Evolutionary conservation across 2,888 invertebrate genomes (phyloP).

Genomic region (Ichneumon xanthorius): DNA sequence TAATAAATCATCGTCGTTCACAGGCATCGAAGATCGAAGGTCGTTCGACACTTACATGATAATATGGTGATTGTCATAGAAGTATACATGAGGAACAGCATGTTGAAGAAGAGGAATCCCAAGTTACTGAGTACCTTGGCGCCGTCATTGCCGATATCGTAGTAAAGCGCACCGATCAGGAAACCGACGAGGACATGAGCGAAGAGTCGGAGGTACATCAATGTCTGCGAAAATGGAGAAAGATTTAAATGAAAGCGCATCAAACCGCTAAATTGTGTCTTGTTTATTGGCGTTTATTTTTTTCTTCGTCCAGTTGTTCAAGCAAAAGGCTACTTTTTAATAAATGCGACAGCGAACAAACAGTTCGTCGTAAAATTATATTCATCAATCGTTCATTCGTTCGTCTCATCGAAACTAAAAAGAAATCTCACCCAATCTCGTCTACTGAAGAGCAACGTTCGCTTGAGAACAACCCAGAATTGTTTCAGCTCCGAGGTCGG

Average conservation of each 20-base stretch:
- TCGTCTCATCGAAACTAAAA: not conserved
- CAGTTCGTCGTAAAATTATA: not conserved
- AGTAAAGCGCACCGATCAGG: slow-evolving; percentile 97
- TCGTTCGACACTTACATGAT: slow-evolving; percentile 91
- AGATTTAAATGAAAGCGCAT: slow-evolving; percentile 35
- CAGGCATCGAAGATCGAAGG: not conserved
- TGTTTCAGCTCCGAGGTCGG: slow-evolving; percentile 93
- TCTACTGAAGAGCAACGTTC: slow-evolving; percentile 93
- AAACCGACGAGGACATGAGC: slow-evolving; percentile 97
- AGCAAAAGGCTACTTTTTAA: too few relatives aligned
- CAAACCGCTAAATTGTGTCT: not conserved
- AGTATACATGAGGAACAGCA: slow-evolving; percentile 99
- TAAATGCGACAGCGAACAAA: not conserved
- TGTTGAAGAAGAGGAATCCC: slow-evolving; percentile 98
- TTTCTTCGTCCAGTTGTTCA: not conserved
- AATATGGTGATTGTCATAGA: slow-evolving; percentile 99
- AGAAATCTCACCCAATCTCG: slow-evolving; percentile 92
- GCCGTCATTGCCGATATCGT: slow-evolving; percentile 98
- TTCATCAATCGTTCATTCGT: not conserved
- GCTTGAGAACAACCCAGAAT: slow-evolving; percentile 94
- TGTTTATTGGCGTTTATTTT: not conserved
- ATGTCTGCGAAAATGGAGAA: slow-evolving; percentile 89
- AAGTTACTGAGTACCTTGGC: slow-evolving; percentile 98
- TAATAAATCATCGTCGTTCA: slow-evolving; percentile 9
- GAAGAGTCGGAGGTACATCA: slow-evolving; percentile 97